Evolutionary conservation across 1,140 invertebrate genomes (phyloP), one percentile per base, ranked within the genome.

Genomic region (Frieseomelitta varia): DNA sequence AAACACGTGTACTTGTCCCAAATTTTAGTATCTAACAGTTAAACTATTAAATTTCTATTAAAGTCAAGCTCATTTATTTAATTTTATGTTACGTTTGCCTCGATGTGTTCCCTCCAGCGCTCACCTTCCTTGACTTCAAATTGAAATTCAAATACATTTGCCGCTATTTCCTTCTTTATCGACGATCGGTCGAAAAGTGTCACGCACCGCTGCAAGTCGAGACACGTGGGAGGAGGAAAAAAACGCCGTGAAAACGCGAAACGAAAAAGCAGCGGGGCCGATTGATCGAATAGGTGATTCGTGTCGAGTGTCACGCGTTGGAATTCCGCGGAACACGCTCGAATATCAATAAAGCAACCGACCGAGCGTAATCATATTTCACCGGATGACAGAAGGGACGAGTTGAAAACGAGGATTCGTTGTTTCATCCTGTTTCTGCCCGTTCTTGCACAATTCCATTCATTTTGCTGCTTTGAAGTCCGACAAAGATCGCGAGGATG

Each of bases 341-440:
- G 74, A 78, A 78, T 83, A 83, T 78, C 81, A 83, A 78, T 83
- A 83, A 83, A 78, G 61, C 81, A 61, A 61, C 74, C 39, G 63
- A 10, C 12, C 3, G 24, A 34, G 39, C 55, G 68, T 34, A 78
- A 84, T 79, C 82, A 51, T 84, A 73, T 84, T 84, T 84, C 82
- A 84, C 12, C 47, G 24, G 3, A 24, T 56, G 76, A 72, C 76
- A 79, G 58, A 39, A 56, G 39, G 69, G 65, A 67, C 76, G 68
- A 61, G 67, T 72, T 67, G 58, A 55, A 63, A 79, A 53, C 19
- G 67, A 19, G 27, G 39, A 51, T 24, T 30, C 61, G 47, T 15
- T 4, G 4, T 19, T 3, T 17, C 15, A 11, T 14, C 1, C 39
- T 47, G 39, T 34, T 21, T 34, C 34, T 19, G 14, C 63, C 39